These are phyloP conservation scores for Pempheris klunzingeri DNA, from an alignment of 2,797 vertebrate genomes.

Conservation along the genomic window DNA sequence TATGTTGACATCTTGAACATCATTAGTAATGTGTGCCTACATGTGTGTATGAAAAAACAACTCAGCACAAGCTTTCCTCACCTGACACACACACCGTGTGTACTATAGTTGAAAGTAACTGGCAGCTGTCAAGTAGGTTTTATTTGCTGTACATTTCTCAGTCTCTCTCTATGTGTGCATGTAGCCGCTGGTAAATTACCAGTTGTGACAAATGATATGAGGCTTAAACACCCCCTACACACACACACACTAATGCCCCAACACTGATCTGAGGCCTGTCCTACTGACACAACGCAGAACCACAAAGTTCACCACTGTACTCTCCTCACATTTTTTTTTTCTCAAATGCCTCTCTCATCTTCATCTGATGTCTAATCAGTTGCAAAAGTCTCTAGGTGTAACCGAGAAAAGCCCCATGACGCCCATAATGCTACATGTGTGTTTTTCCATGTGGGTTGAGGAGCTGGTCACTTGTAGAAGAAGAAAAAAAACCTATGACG, in stretches of 20 bases:
- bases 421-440: constrained; percentile 52
- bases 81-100: constrained; percentile 37
- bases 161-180: neutral
- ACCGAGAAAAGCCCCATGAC: constrained; percentile 62
- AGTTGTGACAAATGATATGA: constrained; percentile 44
- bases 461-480: constrained; percentile 74
- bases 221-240: neutral
- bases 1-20: constrained; percentile 69
- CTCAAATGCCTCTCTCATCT: constrained; percentile 11
- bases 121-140: neutral
- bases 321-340: constrained; percentile 4
- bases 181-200: constrained; percentile 1
- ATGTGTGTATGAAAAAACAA: constrained; percentile 28
- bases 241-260: neutral
- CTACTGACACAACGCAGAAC: constrained; percentile 58
- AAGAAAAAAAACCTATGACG: constrained; percentile 60
- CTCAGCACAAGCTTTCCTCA: constrained; percentile 38
- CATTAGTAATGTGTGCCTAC: constrained; percentile 22
- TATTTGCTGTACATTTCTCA: constrained; percentile 29
- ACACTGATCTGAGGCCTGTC: constrained; percentile 50
- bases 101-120: neutral
- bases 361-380: constrained; percentile 39
- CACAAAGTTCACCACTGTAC: constrained; percentile 43
- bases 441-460: constrained; percentile 78
- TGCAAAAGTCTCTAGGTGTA: constrained; percentile 43